phyloP scores from a whole-genome alignment of 1,140 invertebrate genomes.

The Brachystomella parvula region DNA sequence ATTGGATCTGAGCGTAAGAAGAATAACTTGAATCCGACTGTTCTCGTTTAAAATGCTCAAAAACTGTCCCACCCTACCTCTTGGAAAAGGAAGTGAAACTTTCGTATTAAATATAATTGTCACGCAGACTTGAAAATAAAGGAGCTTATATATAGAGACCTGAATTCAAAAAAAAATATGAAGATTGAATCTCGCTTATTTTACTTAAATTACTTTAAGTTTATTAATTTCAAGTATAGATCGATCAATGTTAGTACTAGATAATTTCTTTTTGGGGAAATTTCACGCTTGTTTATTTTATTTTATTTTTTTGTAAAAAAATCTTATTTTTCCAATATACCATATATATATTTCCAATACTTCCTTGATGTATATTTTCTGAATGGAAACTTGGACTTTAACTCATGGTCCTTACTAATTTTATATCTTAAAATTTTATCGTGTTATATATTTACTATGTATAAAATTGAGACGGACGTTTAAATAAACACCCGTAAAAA shows the following conservation, averaged over 20 bases:
- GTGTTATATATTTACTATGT: neutral
- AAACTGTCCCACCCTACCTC: no score
- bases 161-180: neutral
- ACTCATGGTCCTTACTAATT: neutral
- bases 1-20: no score
- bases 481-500: neutral
- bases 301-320: neutral
- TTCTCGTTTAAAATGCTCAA: no score
- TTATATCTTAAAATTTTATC: neutral
- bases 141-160: neutral
- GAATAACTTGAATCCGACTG: no score
- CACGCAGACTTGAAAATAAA: neutral
- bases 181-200: neutral
- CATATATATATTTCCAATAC: neutral
- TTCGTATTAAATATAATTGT: neutral
- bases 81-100: no score
- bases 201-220: neutral
- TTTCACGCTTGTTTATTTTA: neutral
- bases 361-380: neutral
- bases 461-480: neutral
- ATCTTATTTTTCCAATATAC: neutral
- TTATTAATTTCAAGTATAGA: neutral
- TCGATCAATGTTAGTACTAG: neutral
- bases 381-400: neutral
- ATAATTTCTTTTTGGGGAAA: neutral